A percentile compares a stretch with the other conserved stretches of the same genome.
Conservation (phyloP, 2,888 invertebrate genomes). For the Polymixis flavicincta region DNA sequence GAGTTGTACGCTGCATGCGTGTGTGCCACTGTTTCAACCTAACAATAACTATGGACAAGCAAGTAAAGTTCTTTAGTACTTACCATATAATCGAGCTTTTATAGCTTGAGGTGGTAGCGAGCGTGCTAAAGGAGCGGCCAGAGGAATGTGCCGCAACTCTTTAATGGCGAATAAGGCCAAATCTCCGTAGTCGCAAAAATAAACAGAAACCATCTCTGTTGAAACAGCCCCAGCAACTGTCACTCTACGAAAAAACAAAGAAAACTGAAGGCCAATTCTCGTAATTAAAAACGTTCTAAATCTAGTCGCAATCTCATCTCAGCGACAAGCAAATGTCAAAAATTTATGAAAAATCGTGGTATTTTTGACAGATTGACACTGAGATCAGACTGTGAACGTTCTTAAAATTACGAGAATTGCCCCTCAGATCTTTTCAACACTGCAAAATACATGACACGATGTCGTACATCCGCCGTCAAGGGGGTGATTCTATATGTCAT, state of each 20-base stretch:
- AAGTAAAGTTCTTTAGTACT: constrained; percentile 64
- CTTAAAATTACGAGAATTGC: no score
- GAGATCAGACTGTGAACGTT: no score
- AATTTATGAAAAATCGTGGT: no score
- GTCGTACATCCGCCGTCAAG: no score
- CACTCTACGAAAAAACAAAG: constrained; percentile 77
- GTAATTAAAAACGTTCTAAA: no score
- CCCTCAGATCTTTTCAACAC: not conserved
- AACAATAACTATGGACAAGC: not conserved
- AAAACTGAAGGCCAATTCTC: no score
- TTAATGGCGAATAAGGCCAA: constrained; percentile 83
- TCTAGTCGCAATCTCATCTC: no score
- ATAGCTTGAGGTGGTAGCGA: constrained; percentile 86
- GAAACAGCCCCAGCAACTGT: constrained; percentile 88
- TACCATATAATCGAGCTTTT: constrained; percentile 86
- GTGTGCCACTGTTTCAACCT: not conserved
- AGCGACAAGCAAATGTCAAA: no score
- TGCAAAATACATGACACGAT: not conserved
- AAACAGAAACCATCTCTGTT: constrained; percentile 88
- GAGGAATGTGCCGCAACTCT: constrained; percentile 81
- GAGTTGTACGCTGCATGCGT: not conserved
- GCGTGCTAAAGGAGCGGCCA: constrained; percentile 80
- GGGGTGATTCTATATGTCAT: no score
- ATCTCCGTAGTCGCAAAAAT: constrained; percentile 92
- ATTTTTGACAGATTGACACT: no score